Percentiles rank a stretch among this genome's conserved stretches.
Conservation (phyloP, 1,140 invertebrate genomes). For the Tetraneura akinire region DNA sequence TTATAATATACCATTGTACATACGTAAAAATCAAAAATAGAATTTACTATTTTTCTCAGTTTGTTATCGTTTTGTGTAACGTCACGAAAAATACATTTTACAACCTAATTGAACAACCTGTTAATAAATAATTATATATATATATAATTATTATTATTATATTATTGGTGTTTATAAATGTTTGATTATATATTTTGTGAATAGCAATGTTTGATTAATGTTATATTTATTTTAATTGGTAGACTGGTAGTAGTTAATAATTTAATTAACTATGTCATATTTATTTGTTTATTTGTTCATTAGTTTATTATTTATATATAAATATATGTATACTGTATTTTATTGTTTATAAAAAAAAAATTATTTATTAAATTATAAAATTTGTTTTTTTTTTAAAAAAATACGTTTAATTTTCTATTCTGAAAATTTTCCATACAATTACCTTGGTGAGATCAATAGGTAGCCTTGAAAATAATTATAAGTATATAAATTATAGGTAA, state of each 20-base stretch:
- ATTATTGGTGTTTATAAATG: background rate
- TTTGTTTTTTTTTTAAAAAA: no score
- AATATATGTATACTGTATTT: no score
- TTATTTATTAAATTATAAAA: no score
- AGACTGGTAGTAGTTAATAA: background rate
- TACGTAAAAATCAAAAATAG: background rate
- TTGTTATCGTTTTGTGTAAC: background rate
- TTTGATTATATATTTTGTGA: constrained; percentile 3
- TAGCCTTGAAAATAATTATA: no score
- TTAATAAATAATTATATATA: no score
- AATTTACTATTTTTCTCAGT: background rate
- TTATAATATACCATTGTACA: background rate
- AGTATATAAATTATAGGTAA: no score
- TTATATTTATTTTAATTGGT: background rate
- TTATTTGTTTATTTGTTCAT: background rate
- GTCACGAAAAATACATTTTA: background rate
- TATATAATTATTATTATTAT: no score
- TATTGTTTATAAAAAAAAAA: no score
- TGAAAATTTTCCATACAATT: no score
- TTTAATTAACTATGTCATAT: background rate
- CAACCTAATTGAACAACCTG: background rate
- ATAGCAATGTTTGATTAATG: background rate
- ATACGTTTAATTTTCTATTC: no score
- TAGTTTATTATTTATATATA: no score
- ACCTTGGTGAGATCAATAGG: no score